phyloP scores from a whole-genome alignment of 2,888 invertebrate species.

The Sesia bembeciformis region DNA sequence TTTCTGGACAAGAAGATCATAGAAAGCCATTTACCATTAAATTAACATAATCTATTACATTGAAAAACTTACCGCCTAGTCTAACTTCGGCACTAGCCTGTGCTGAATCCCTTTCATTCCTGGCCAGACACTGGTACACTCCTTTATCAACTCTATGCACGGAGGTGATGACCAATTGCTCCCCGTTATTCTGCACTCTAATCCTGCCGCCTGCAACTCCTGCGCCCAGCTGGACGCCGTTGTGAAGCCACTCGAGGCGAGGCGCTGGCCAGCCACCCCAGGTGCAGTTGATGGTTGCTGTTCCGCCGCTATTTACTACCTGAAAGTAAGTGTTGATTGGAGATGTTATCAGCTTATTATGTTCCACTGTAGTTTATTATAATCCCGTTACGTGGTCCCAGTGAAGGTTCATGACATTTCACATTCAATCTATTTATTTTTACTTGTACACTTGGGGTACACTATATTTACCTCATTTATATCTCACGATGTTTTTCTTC shows the following conservation, averaged over 20 bases:
- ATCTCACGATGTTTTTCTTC: no score
- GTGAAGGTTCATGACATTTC: neutral
- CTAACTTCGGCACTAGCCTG: conserved; percentile 87
- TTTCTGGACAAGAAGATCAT: no score
- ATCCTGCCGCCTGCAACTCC: conserved; percentile 57
- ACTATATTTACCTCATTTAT: neutral
- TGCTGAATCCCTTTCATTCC: conserved; percentile 84
- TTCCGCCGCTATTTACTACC: conserved; percentile 89
- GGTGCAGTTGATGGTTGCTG: conserved; percentile 88
- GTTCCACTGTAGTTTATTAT: no score
- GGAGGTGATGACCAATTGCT: conserved; percentile 47
- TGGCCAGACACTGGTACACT: conserved; percentile 91
- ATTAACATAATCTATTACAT: no score
- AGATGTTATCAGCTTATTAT: no score
- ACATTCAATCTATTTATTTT: neutral
- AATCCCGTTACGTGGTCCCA: no score
- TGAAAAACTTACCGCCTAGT: conserved; percentile 79
- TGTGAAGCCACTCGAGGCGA: conserved; percentile 83
- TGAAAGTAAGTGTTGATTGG: conserved; percentile 21
- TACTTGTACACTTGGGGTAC: neutral
- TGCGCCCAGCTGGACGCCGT: conserved; percentile 76
- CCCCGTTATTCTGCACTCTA: conserved; percentile 41
- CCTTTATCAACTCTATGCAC: conserved; percentile 88
- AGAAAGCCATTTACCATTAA: no score
- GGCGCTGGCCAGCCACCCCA: conserved; percentile 84